A percentile compares a stretch with the other conserved stretches of the same genome.
Evolutionary conservation across 2,888 invertebrate species (phyloP).

Genomic region (Diachrysia chrysitis): DNA sequence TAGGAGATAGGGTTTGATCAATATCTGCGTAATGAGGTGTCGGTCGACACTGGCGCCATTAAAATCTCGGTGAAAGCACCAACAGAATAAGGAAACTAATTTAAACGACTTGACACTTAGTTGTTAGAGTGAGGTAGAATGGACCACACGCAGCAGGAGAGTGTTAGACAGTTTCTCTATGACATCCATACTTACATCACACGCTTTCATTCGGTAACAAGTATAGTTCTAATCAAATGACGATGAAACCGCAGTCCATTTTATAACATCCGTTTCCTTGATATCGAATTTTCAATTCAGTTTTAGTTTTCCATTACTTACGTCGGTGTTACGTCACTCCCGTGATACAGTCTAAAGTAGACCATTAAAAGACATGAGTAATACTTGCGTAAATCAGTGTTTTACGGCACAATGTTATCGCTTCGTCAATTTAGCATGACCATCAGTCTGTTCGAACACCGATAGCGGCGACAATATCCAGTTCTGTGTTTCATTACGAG

Average conservation of each 20-base stretch:
- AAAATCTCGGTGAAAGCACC: constrained; percentile 74
- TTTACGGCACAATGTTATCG: constrained; percentile 73
- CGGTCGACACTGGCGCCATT: constrained; percentile 75
- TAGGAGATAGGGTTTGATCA: constrained; percentile 77
- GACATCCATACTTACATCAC: constrained; percentile 24
- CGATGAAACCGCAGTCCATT: constrained; percentile 15
- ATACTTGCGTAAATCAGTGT: constrained; percentile 71
- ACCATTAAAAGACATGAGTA: constrained; percentile 67
- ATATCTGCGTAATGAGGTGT: constrained; percentile 80
- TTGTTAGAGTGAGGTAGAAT: constrained; percentile 61
- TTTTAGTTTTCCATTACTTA: constrained; percentile 39
- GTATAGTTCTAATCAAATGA: constrained; percentile 25
- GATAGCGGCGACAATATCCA: constrained; percentile 53
- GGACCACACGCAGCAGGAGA: constrained; percentile 65
- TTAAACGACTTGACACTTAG: constrained; percentile 73
- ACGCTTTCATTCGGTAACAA: constrained; percentile 25
- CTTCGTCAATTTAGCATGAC: constrained; percentile 71
- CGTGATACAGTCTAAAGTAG: constrained; percentile 48
- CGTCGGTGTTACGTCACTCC: constrained; percentile 46
- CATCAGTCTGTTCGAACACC: constrained; percentile 59
- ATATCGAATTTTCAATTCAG: constrained; percentile 36
- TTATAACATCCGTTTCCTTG: constrained; percentile 35
- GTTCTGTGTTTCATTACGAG: constrained; percentile 49
- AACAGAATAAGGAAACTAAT: constrained; percentile 75
- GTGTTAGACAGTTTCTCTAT: constrained; percentile 43